phyloP scores from a whole-genome alignment of 1,140 invertebrate genomes.

The Camponotus pennsylvanicus region DNA sequence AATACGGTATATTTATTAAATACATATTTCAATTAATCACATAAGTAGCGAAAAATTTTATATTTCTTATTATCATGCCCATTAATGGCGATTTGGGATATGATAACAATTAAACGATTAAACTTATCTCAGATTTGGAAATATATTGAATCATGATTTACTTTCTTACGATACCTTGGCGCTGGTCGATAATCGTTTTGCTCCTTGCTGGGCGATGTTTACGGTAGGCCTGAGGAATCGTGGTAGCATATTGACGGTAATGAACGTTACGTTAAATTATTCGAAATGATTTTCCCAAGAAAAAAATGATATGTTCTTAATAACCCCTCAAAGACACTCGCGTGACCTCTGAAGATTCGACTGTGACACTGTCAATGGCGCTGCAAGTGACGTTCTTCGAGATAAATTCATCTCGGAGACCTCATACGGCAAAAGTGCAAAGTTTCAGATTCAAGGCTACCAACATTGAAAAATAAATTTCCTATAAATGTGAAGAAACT shows the following conservation, averaged over 20 bases:
- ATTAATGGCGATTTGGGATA: background rate
- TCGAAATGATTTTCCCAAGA: background rate
- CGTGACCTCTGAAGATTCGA: constrained; percentile 61
- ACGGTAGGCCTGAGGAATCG: constrained; percentile 79
- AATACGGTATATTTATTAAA: background rate
- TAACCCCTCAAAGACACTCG: constrained; percentile 65
- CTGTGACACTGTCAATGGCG: background rate
- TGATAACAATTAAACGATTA: no score
- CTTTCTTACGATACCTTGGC: constrained; percentile 71
- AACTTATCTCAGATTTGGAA: background rate
- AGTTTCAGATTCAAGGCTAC: background rate
- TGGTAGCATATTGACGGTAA: constrained; percentile 78
- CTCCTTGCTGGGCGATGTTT: constrained; percentile 77
- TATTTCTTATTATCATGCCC: background rate
- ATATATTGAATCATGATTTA: background rate
- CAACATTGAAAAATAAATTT: background rate
- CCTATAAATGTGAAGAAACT: background rate
- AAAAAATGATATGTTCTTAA: background rate
- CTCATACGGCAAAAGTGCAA: background rate
- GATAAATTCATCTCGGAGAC: background rate
- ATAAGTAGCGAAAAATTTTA: background rate
- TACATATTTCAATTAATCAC: background rate
- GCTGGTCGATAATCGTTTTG: constrained; percentile 81
- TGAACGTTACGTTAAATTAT: background rate
- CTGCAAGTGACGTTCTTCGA: background rate